Evolutionary conservation across 1,140 invertebrate species (phyloP).

Genomic region (Neuroterus valhalla): DNA sequence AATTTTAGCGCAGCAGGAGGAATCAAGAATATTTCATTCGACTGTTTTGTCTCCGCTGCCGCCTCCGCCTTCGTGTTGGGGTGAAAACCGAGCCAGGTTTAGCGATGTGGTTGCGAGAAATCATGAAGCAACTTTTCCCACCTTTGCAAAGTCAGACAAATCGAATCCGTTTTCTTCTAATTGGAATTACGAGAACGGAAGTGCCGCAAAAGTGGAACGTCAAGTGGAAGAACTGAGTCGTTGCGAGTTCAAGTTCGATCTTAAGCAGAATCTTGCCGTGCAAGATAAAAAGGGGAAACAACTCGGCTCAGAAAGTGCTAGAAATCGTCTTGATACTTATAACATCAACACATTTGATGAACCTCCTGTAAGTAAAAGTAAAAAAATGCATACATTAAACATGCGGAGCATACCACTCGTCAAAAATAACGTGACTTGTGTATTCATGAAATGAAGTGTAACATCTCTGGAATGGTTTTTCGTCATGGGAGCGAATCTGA

Average conservation of each 20-base stretch:
- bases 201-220: slow-evolving; percentile 48
- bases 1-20: slow-evolving; percentile 55
- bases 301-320: slow-evolving; percentile 47
- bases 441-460: no score
- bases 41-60: slow-evolving; percentile 46
- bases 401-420: no score
- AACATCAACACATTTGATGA: slow-evolving; percentile 67
- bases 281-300: slow-evolving; percentile 50
- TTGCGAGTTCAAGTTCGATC: slow-evolving; percentile 54
- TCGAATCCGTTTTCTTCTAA: slow-evolving; percentile 30
- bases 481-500: no score
- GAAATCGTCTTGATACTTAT: slow-evolving; percentile 61
- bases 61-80: slow-evolving; percentile 71
- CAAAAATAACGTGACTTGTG: no score
- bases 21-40: slow-evolving; percentile 49
- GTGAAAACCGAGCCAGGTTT: slow-evolving; percentile 76
- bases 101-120: slow-evolving; percentile 78
- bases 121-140: slow-evolving; percentile 62
- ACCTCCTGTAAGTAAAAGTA: slow-evolving; percentile 49
- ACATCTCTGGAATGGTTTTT: no score
- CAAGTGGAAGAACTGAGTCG: slow-evolving; percentile 49
- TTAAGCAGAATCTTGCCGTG: slow-evolving; percentile 31
- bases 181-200: slow-evolving; percentile 51
- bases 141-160: slow-evolving; percentile 32
- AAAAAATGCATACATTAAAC: no score